Percentiles rank a stretch among this genome's conserved stretches.
These are phyloP conservation scores for Nebria salina DNA, from an alignment of 2,888 invertebrate species.

Conservation along the genomic window DNA sequence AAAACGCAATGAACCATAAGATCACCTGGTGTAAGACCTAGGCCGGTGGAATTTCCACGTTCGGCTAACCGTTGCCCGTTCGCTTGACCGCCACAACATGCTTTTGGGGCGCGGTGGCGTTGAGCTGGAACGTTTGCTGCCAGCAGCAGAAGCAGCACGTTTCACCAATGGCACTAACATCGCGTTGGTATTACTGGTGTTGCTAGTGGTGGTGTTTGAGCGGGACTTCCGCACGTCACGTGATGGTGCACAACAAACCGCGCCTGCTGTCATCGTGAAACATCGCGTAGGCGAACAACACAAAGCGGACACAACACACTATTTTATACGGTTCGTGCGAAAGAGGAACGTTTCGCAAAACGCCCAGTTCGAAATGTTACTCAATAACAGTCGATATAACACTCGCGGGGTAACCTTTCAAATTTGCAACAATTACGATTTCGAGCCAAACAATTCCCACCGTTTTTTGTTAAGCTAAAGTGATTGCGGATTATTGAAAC, in stretches of 20 bases:
- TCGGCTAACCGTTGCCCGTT: slow-evolving; percentile 52
- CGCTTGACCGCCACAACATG: slow-evolving; percentile 35
- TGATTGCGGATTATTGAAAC: background rate
- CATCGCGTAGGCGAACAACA: slow-evolving; percentile 4
- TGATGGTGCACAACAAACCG: slow-evolving; percentile 35
- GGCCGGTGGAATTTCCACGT: slow-evolving; percentile 62
- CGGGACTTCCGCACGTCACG: slow-evolving; percentile 39
- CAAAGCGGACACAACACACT: background rate
- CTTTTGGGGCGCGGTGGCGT: slow-evolving; percentile 26
- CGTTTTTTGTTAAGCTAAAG: background rate
- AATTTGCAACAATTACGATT: no score
- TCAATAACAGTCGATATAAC: background rate
- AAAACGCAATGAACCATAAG: background rate
- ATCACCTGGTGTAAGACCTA: slow-evolving; percentile 57
- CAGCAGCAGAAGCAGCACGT: slow-evolving; percentile 24
- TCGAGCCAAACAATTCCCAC: background rate
- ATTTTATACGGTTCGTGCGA: slow-evolving; percentile 8
- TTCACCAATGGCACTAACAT: slow-evolving; percentile 41
- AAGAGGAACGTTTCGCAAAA: slow-evolving; percentile 8
- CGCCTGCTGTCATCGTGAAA: slow-evolving; percentile 36
- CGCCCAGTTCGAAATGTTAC: slow-evolving; percentile 11
- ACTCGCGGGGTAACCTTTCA: background rate
- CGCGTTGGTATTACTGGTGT: background rate
- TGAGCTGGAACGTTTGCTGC: background rate
- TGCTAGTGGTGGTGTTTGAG: background rate